phyloP scores from a whole-genome alignment of 2,113 vertebrate species.

The Gymnobelideus leadbeateri region DNA sequence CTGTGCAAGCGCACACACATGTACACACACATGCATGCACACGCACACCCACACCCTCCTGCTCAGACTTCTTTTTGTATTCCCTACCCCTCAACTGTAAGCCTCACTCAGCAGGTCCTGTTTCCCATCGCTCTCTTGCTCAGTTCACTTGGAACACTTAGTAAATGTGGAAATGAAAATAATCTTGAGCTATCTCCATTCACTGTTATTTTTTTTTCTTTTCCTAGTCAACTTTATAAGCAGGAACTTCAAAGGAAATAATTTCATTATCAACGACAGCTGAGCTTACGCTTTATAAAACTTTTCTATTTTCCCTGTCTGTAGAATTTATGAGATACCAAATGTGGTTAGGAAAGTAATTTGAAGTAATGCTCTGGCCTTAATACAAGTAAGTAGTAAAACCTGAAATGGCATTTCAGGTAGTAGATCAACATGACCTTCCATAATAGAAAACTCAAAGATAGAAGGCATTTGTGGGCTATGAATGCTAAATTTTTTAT shows the following conservation, averaged over 20 bases:
- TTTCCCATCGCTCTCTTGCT: neutral
- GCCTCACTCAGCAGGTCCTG: neutral
- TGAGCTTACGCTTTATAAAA: conserved; percentile 75
- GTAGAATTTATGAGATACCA: conserved; percentile 76
- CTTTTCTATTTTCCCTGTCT: conserved; percentile 74
- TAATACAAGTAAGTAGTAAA: conserved; percentile 73
- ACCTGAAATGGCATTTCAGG: conserved; percentile 63
- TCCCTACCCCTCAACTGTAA: neutral
- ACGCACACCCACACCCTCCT: neutral
- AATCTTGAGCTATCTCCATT: neutral
- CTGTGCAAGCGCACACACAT: no score
- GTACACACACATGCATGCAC: neutral
- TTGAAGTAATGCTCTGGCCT: conserved; percentile 67
- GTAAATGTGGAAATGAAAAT: conserved; percentile 45
- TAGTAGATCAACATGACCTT: conserved; percentile 64
- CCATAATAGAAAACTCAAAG: conserved; percentile 40
- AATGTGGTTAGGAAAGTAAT: conserved; percentile 77
- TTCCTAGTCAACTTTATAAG: conserved; percentile 38
- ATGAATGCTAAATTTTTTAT: conserved; percentile 64
- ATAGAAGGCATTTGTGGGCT: conserved; percentile 53
- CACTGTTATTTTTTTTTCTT: conserved; percentile 33
- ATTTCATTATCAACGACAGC: conserved; percentile 74
- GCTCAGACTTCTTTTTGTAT: neutral
- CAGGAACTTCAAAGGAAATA: conserved; percentile 66
- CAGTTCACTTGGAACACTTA: conserved; percentile 1